phyloP scores from a whole-genome alignment of 2,888 invertebrate genomes.

The Hermodice carunculata region DNA sequence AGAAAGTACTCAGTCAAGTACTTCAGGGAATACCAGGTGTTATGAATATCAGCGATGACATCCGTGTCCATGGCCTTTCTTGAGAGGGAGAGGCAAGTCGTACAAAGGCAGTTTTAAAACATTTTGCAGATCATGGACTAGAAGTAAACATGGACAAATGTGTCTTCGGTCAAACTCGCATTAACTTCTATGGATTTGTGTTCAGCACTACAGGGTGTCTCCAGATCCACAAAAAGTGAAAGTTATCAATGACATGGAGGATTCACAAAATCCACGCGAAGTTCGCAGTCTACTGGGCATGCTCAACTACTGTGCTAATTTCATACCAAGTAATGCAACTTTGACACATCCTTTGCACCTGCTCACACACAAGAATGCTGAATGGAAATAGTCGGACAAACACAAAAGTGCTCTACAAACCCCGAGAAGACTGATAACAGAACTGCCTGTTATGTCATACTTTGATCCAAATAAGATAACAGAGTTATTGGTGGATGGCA shows the following conservation, averaged over 20 bases:
- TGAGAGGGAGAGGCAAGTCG: not conserved
- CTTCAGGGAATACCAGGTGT: slow-evolving; percentile 37
- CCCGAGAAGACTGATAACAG: not conserved
- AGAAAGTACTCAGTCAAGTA: slow-evolving; percentile 15
- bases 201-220: slow-evolving; percentile 6
- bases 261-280: slow-evolving; percentile 43
- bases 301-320: slow-evolving; percentile 19
- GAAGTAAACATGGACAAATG: slow-evolving; percentile 8
- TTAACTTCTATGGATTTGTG: slow-evolving; percentile 20
- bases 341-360: slow-evolving; percentile 1
- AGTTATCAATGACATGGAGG: slow-evolving; percentile 36
- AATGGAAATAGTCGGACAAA: slow-evolving; percentile 1
- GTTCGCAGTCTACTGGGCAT: slow-evolving; percentile 48
- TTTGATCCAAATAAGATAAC: not conserved
- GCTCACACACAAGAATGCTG: not conserved
- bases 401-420: not conserved
- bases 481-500: slow-evolving; percentile 27
- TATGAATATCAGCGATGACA: slow-evolving; percentile 15
- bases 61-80: not conserved
- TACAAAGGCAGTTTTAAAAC: slow-evolving; percentile 18
- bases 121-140: slow-evolving; percentile 12
- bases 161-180: not conserved
- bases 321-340: not conserved
- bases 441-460: not conserved
- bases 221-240: slow-evolving; percentile 6